Conservation (phyloP, 2,888 invertebrate genomes). For the Lomographa bimaculata region DNA sequence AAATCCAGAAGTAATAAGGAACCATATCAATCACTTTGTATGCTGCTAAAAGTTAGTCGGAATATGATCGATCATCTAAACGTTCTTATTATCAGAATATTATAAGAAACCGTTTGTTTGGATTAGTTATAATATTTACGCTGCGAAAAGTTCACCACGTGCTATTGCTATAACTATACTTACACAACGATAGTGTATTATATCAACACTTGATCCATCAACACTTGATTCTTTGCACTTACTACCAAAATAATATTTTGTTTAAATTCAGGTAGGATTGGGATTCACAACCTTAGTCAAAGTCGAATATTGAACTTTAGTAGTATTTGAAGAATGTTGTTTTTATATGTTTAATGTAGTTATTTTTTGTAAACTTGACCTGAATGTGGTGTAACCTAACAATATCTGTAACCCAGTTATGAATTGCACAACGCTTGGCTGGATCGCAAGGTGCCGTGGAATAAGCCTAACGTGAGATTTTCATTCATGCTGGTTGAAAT, state of each 20-base stretch:
- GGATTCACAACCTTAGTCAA: constrained; percentile 28
- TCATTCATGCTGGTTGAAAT: too few species aligned
- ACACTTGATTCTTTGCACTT: too few species aligned
- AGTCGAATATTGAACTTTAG: constrained; percentile 25
- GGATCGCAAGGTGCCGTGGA: constrained; percentile 48
- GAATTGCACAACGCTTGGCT: constrained; percentile 63
- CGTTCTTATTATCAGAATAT: constrained; percentile 3
- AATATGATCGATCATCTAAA: constrained; percentile 6
- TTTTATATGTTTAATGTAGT: constrained; percentile 4
- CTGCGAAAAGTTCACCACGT: background rate
- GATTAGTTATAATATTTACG: constrained; percentile 12
- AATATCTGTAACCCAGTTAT: constrained; percentile 65
- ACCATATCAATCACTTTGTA: constrained; percentile 5
- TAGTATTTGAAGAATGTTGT: constrained; percentile 20
- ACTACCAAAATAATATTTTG: too few species aligned
- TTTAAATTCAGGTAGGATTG: constrained; percentile 28
- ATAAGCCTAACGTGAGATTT: constrained; percentile 49
- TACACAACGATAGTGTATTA: too few species aligned
- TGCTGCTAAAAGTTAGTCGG: constrained; percentile 6
- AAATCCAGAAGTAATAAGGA: too few species aligned
- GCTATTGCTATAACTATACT: too few species aligned
- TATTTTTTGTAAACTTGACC: constrained; percentile 63
- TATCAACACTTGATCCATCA: too few species aligned
- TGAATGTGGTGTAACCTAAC: constrained; percentile 50
- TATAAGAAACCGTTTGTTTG: constrained; percentile 10